These are phyloP conservation scores for Anabacerthia variegaticeps DNA, from an alignment of 2,797 vertebrate genomes.

Conservation along the genomic window DNA sequence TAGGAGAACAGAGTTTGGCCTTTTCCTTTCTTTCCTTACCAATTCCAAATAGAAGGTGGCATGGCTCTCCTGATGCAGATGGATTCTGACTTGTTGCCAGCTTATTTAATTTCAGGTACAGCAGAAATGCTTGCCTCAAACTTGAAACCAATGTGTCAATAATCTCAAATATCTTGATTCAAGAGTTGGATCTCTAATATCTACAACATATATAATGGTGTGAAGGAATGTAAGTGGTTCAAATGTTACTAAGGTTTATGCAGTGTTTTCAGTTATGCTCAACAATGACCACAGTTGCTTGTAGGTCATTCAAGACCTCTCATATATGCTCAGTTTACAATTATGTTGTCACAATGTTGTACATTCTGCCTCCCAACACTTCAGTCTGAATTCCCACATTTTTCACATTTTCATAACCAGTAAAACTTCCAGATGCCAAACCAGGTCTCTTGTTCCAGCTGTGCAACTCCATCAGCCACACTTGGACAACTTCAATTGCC, in stretches of 20 bases:
- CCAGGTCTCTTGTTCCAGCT: not conserved
- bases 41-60: not conserved
- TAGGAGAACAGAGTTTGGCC: not conserved
- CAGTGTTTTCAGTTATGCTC: not conserved
- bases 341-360: not conserved
- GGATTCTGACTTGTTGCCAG: not conserved
- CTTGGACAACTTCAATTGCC: not conserved
- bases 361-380: not conserved
- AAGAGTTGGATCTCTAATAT: not conserved
- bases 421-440: not conserved
- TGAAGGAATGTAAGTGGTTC: slow-evolving; percentile 4
- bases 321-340: not conserved
- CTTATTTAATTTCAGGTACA: not conserved
- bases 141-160: not conserved
- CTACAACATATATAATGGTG: not conserved
- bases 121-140: not conserved
- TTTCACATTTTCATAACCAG: not conserved
- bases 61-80: not conserved
- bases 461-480: slow-evolving; percentile 5
- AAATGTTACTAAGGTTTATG: slow-evolving; percentile 28
- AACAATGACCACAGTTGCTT: not conserved
- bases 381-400: not conserved
- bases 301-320: not conserved
- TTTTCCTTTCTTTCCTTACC: not conserved
- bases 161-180: not conserved